Conservation (phyloP, 2,113 vertebrate genomes). For the Sebastes schlegelii region DNA sequence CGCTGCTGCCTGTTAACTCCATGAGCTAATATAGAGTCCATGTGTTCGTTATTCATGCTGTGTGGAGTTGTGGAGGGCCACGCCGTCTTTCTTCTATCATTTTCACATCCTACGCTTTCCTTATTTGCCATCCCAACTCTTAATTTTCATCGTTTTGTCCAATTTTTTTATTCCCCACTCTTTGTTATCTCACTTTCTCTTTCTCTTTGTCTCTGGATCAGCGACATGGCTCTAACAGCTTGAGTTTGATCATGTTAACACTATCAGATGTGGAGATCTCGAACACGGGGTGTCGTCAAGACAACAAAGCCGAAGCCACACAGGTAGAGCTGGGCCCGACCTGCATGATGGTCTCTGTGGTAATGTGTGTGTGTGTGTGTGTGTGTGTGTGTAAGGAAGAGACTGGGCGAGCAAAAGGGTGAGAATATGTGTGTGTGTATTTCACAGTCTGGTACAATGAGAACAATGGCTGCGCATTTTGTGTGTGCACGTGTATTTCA, state of each 20-base stretch:
- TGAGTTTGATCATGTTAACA: slow-evolving; percentile 69
- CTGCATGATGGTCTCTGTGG: slow-evolving; percentile 61
- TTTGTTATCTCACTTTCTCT: background rate
- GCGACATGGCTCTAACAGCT: slow-evolving; percentile 49
- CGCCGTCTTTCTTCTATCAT: slow-evolving; percentile 31
- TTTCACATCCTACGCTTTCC: slow-evolving; percentile 18
- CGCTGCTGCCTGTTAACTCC: slow-evolving; percentile 74
- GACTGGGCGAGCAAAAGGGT: slow-evolving; percentile 30
- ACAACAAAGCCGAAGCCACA: slow-evolving; percentile 75
- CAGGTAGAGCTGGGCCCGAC: slow-evolving; percentile 62
- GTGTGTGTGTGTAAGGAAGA: background rate
- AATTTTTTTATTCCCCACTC: background rate
- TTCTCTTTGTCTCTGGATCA: slow-evolving; percentile 1
- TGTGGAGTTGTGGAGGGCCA: slow-evolving; percentile 37
- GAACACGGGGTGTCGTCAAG: slow-evolving; percentile 65
- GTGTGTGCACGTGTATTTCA: slow-evolving; percentile 64
- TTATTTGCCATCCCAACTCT: background rate
- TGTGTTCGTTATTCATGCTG: slow-evolving; percentile 66
- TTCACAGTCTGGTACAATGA: slow-evolving; percentile 35
- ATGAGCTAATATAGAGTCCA: slow-evolving; percentile 77
- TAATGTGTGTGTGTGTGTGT: slow-evolving; percentile 53
- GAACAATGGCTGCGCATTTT: slow-evolving; percentile 57
- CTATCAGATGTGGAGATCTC: slow-evolving; percentile 76
- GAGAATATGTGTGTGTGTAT: slow-evolving; percentile 58
- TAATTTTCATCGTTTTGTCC: background rate